Conservation (phyloP, 1,140 invertebrate genomes). For the Aphelenchoides fujianensis region DNA sequence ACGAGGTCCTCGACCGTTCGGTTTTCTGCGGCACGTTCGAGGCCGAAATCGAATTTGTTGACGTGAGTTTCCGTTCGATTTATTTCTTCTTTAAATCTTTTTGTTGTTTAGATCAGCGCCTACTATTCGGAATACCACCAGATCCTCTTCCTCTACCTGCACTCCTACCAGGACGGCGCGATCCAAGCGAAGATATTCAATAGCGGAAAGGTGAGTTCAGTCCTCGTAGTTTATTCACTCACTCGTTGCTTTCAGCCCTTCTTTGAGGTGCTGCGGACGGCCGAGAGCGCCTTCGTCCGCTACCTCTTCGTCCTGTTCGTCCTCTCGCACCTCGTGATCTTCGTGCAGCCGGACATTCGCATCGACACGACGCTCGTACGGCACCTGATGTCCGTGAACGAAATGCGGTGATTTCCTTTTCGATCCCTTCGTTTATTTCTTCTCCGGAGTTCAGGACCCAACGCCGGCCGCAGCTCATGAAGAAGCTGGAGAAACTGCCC, state of each 20-base stretch:
- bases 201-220: constrained; percentile 6
- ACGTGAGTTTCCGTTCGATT: not conserved
- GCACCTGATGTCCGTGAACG: constrained; percentile 18
- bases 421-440: not conserved
- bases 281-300: not conserved
- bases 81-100: not conserved
- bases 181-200: constrained; percentile 1
- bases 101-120: constrained; percentile 10
- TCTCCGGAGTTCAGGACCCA: constrained; percentile 17
- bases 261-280: constrained; percentile 7
- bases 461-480: not conserved
- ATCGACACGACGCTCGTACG: constrained; percentile 13
- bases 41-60: not conserved
- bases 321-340: constrained; percentile 7
- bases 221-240: not conserved
- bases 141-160: constrained; percentile 14
- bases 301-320: constrained; percentile 12
- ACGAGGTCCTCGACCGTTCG: constrained; percentile 5
- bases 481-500: not conserved
- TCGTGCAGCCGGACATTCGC: constrained; percentile 6
- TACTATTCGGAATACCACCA: constrained; percentile 20
- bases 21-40: constrained; percentile 16
- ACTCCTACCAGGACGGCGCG: constrained; percentile 14
- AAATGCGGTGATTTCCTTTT: not conserved
- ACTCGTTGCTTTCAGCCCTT: constrained; percentile 19